Conservation (phyloP, 2,797 vertebrate species). For the Tokudaia muenninki region DNA sequence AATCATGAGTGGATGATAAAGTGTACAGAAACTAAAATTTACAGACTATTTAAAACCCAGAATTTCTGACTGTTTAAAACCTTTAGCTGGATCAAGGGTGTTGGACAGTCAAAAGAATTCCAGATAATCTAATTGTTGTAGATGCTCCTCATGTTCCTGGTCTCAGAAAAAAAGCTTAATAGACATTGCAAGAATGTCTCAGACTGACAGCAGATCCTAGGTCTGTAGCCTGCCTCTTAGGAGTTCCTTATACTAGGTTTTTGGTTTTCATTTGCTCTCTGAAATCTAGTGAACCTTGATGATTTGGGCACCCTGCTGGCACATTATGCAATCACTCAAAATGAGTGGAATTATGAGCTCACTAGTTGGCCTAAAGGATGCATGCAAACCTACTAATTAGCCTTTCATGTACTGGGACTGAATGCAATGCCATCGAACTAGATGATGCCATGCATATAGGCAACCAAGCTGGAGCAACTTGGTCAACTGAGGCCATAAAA, state of each 20-base stretch:
- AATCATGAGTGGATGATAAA: conserved; percentile 88
- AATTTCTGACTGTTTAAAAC: conserved; percentile 91
- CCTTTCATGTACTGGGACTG: conserved; percentile 19
- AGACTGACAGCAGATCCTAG: background rate
- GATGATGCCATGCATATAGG: conserved; percentile 92
- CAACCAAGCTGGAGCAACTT: conserved; percentile 95
- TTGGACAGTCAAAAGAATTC: conserved; percentile 91
- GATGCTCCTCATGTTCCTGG: conserved; percentile 91
- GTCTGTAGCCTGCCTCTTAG: background rate
- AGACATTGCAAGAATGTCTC: background rate
- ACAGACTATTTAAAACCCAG: conserved; percentile 90
- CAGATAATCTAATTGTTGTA: conserved; percentile 88
- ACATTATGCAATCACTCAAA: conserved; percentile 52
- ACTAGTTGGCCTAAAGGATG: conserved; percentile 11
- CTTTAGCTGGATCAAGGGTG: conserved; percentile 90
- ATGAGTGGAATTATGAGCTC: conserved; percentile 6
- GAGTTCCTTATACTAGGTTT: conserved; percentile 21
- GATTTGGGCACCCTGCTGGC: background rate
- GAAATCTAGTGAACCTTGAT: conserved; percentile 47
- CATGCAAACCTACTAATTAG: background rate
- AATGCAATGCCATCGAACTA: conserved; percentile 90
- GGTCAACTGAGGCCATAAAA: conserved; percentile 95
- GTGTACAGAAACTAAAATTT: conserved; percentile 90
- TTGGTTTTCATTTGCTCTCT: conserved; percentile 39
- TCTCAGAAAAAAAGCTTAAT: conserved; percentile 3